A percentile compares a stretch with the other conserved stretches of the same genome.
phyloP scores from a whole-genome alignment of 2,888 invertebrate species.

The Branchipolynoe longqiensis region DNA sequence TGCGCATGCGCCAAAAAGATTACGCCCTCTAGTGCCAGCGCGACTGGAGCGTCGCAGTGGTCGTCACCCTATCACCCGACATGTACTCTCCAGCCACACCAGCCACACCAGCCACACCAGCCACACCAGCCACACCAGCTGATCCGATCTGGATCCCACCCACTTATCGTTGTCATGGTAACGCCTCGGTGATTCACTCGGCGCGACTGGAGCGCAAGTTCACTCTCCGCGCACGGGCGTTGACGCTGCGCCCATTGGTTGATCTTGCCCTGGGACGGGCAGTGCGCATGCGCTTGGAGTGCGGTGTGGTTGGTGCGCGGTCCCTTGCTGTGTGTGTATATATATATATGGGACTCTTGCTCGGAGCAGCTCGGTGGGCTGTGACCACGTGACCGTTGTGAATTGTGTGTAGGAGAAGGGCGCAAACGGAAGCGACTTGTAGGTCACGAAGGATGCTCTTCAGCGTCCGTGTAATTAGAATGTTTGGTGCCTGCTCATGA shows the following conservation, averaged over 20 bases:
- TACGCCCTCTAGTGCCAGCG: background rate
- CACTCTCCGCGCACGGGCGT: background rate
- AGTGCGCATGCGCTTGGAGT: background rate
- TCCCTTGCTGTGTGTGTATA: background rate
- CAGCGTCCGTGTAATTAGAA: too few relatives aligned
- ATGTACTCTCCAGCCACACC: background rate
- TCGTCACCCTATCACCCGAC: background rate
- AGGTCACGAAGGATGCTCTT: too few relatives aligned
- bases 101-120: background rate
- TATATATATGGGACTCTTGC: background rate
- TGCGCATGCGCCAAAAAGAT: too few relatives aligned
- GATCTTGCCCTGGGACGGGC: background rate
- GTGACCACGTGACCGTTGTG: too few relatives aligned
- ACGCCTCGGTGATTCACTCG: slow-evolving; percentile 31
- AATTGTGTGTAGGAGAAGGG: too few relatives aligned
- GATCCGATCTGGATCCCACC: slow-evolving; percentile 30
- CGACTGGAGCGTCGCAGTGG: background rate
- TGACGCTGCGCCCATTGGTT: background rate
- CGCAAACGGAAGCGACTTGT: too few relatives aligned
- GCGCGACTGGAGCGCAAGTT: background rate
- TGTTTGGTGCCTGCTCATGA: too few relatives aligned
- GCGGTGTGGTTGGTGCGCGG: background rate
- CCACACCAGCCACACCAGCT: background rate
- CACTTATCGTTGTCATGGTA: slow-evolving; percentile 41
- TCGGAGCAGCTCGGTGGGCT: too few relatives aligned